Evolutionary conservation across 2,797 vertebrate species (phyloP).

Genomic region (Notamacropus eugenii): DNA sequence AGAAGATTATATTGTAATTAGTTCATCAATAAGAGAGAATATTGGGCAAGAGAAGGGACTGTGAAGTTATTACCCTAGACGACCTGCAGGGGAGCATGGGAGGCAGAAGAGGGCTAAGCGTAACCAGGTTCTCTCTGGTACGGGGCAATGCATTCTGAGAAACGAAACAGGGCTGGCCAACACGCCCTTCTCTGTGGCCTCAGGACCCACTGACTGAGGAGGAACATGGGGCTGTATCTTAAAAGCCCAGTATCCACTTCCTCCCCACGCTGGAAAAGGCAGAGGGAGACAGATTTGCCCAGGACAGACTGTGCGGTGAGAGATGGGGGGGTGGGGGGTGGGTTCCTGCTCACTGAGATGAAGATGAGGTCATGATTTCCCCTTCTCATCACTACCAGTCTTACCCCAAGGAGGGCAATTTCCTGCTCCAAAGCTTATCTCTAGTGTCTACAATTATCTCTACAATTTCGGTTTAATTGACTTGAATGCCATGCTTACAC

Average conservation of each 20-base stretch:
- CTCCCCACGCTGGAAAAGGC: too few relatives aligned
- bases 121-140: neutral
- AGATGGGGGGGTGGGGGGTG: neutral
- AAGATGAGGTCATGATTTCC: neutral
- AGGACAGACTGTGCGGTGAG: neutral
- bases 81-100: neutral
- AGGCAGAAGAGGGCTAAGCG: neutral
- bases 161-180: neutral
- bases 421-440: neutral
- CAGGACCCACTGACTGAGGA: neutral
- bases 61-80: neutral
- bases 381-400: neutral
- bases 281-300: neutral
- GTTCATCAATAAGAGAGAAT: neutral
- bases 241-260: neutral
- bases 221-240: accelerated
- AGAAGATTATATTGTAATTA: neutral
- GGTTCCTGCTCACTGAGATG: too few relatives aligned
- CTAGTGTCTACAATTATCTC: neutral
- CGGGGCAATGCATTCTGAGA: neutral
- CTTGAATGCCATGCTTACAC: neutral
- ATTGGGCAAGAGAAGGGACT: neutral
- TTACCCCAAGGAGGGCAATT: neutral
- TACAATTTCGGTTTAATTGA: neutral
- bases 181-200: neutral